A percentile compares a stretch with the other conserved stretches of the same genome.
These are phyloP conservation scores for Meta bourneti DNA, from an alignment of 2,888 invertebrate species.

Conservation along the genomic window DNA sequence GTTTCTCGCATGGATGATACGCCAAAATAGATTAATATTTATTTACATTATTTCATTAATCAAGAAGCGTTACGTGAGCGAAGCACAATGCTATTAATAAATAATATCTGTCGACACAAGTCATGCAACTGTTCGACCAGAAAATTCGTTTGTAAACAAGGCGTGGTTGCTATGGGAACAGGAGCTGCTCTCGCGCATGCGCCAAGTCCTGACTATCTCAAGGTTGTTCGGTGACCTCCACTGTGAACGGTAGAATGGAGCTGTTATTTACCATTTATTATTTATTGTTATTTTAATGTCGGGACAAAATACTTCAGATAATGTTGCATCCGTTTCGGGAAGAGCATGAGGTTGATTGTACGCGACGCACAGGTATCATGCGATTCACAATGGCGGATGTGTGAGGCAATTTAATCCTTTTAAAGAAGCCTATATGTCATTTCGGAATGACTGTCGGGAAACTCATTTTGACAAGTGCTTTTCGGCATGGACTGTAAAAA, in stretches of 20 bases:
- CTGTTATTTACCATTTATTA: conserved; percentile 62
- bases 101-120: too few species aligned
- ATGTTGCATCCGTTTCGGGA: conserved; percentile 59
- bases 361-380: conserved; percentile 25
- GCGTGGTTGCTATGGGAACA: conserved; percentile 59
- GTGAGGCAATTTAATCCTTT: conserved; percentile 42
- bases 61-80: too few species aligned
- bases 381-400: conserved; percentile 41
- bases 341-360: conserved; percentile 11
- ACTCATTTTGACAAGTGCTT: background rate
- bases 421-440: conserved; percentile 13
- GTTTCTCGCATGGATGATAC: too few species aligned
- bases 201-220: conserved; percentile 34
- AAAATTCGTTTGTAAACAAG: conserved; percentile 45
- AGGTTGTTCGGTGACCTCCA: conserved; percentile 69
- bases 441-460: background rate
- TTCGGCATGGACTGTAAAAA: conserved; percentile 3
- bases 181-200: conserved; percentile 21
- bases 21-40: too few species aligned
- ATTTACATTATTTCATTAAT: too few species aligned
- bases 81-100: too few species aligned
- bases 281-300: conserved; percentile 72
- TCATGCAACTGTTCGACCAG: background rate
- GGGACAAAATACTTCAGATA: conserved; percentile 66
- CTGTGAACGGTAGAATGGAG: conserved; percentile 32